Base-by-base conservation (phyloP, 2,113 vertebrate genomes). In the Ailurus styani region DNA sequence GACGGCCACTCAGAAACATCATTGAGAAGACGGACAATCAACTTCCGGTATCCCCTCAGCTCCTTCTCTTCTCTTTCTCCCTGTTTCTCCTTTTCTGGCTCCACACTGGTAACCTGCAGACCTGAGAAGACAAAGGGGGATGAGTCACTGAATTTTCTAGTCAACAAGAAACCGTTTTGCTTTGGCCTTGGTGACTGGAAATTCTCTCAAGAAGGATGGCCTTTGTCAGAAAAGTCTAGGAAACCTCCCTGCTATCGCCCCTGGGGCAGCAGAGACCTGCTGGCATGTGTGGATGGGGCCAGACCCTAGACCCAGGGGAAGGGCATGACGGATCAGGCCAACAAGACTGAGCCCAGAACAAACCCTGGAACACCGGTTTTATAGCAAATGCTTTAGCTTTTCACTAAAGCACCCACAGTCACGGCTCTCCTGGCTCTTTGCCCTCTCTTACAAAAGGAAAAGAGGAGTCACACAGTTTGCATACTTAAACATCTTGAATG, bases 391-490 rank as follows among this genome's bases (percentile, higher is more conserved):
- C 50, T 45, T 47, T 42, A 45, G 57, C 31, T 70, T 42, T 89
- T 87, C 45, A 54, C 62, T 64, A 52, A 81, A 45, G n/a, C 18
- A 29, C 42, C 21, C 2, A 29, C 15, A 73, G 10, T 92, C 87
- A 78, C 54, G n/a, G 42, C 29, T 50, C 47, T 12, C 52, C 86
- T 31, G n/a, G n/a, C 64, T 37, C 66, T n/a, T 45, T 62, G 29
- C 42, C 73, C 42, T 66, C n/a, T 52, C 54, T 54, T 47, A 84
- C 27, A 70, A 82, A 97, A 88, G 64, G 60, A 52, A 82, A 87
- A 73, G 60, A 13, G 40, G 25, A 55, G 73, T 23, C 13, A 55
- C 37, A 37, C 37, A 55, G 11, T 96, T 60, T 83, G 34, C 77
- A 95, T 96, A 68, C 68, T 88, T 89, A 73, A 90, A 54, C 42